Conservation (phyloP, 2,113 vertebrate genomes). For the Hylia prasina region DNA sequence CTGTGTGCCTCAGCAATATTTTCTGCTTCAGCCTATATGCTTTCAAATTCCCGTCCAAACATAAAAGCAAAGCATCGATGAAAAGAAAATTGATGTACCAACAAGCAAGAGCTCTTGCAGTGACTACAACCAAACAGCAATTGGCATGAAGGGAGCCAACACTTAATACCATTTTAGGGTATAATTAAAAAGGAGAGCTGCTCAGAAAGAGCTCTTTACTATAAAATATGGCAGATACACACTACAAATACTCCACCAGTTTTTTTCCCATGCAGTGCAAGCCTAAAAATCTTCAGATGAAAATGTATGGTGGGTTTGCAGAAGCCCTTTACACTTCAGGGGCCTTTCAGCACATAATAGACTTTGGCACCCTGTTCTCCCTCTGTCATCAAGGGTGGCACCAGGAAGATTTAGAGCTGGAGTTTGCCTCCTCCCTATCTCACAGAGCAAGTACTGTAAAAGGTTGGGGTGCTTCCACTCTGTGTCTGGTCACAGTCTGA, state of each 20-base stretch:
- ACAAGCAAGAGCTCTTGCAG: constrained; percentile 37
- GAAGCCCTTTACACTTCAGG: constrained; percentile 48
- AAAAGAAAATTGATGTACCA: constrained; percentile 64
- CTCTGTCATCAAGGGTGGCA: constrained; percentile 49
- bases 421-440: constrained; percentile 1
- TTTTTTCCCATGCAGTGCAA: constrained; percentile 11
- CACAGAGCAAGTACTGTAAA: background rate
- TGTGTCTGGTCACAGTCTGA: background rate
- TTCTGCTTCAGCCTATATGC: constrained; percentile 46
- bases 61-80: constrained; percentile 61
- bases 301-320: constrained; percentile 36
- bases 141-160: constrained; percentile 45
- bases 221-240: constrained; percentile 45
- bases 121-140: constrained; percentile 64
- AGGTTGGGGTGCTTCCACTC: constrained; percentile 16
- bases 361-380: constrained; percentile 5
- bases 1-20: constrained; percentile 36
- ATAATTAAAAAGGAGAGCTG: constrained; percentile 65
- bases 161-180: constrained; percentile 55
- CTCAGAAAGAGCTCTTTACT: constrained; percentile 38
- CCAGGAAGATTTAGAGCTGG: constrained; percentile 19
- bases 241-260: constrained; percentile 10
- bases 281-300: constrained; percentile 50
- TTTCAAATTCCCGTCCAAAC: constrained; percentile 57
- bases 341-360: constrained; percentile 43